Evolutionary conservation across 1,140 invertebrate genomes (phyloP), one percentile per base, ranked within the genome.

Genomic region (Drosophila bipectinata): DNA sequence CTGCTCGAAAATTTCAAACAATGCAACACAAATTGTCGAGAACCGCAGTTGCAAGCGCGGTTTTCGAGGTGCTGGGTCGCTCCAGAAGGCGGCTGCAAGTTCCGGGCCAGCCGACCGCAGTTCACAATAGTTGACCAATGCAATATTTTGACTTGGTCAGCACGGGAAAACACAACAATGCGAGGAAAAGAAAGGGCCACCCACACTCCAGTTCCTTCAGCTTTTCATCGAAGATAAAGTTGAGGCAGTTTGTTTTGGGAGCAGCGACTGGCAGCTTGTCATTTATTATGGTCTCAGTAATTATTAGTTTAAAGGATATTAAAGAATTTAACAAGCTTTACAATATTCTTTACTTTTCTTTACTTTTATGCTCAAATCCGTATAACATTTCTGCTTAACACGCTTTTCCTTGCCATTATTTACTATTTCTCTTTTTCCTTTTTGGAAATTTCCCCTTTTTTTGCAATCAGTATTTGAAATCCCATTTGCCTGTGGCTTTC

Each of bases 11-110:
- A 76, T 68, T 73, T 77, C 56, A 83, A 69, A 87, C 83, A 87
- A 87, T 87, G 83, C 79, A 87, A 88, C 75, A 88, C 83, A 88
- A 87, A 87, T 87, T 87, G 64, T 69, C 80, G 73, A 21, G 59
- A 82, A 85, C 82, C 81, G 54, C 81, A 85, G 69, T 64, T 67
- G 82, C 64, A 67, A 64, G 71, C 79, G 83, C 83, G 79, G 79
- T 88, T 79, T 75, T 56, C 63, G 66, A 75, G 48, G 41, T 48
- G 26, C 26, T 28, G 26, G 26, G 6, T 12, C 28, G 54, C 26
- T 41, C 49, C 39, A 53, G 32, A 34, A 12, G 32, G 32, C 9
- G 9, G 2, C 34, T 32, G 10, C 10, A 37, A 37, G 34, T 37
- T 37, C 34, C 34, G 53, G 8, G 8, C 26, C 14, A 48, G 41